Percentiles rank a stretch among this genome's conserved stretches.
phyloP scores from a whole-genome alignment of 2,797 vertebrate species.

The Gouania willdenowi region DNA sequence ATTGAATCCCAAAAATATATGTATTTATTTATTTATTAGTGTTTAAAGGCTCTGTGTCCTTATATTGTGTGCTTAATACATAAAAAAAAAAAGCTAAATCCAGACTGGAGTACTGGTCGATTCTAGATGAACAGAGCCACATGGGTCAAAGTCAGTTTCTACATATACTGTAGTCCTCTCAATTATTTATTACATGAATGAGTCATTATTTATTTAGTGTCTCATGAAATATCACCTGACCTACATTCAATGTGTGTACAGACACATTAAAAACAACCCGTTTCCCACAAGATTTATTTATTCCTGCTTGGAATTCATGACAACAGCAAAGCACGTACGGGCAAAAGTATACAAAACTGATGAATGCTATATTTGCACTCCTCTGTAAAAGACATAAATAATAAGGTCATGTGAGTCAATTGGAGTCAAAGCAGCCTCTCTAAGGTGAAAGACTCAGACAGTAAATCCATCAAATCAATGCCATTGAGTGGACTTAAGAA shows the following conservation, averaged over 20 bases:
- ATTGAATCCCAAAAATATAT: background rate
- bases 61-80: no score
- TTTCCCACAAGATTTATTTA: background rate
- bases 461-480: slow-evolving; percentile 16
- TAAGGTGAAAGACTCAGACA: slow-evolving; percentile 28
- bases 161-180: slow-evolving; percentile 5
- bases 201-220: slow-evolving; percentile 37
- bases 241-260: slow-evolving; percentile 10
- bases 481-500: slow-evolving; percentile 45
- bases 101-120: slow-evolving; percentile 1
- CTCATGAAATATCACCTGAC: slow-evolving; percentile 19
- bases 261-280: no score
- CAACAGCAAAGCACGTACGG: slow-evolving; percentile 2
- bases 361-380: slow-evolving; percentile 6
- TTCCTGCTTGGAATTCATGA: background rate
- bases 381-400: slow-evolving; percentile 19
- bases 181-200: slow-evolving; percentile 25
- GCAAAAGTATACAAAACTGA: slow-evolving; percentile 1
- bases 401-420: slow-evolving; percentile 23
- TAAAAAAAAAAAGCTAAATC: no score
- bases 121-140: background rate
- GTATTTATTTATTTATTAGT: no score
- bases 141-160: slow-evolving; percentile 9
- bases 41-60: no score
- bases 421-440: slow-evolving; percentile 35